A percentile compares a stretch with the other conserved stretches of the same genome.
phyloP scores from a whole-genome alignment of 2,113 vertebrate genomes.

The Neodontobutis hainanensis region DNA sequence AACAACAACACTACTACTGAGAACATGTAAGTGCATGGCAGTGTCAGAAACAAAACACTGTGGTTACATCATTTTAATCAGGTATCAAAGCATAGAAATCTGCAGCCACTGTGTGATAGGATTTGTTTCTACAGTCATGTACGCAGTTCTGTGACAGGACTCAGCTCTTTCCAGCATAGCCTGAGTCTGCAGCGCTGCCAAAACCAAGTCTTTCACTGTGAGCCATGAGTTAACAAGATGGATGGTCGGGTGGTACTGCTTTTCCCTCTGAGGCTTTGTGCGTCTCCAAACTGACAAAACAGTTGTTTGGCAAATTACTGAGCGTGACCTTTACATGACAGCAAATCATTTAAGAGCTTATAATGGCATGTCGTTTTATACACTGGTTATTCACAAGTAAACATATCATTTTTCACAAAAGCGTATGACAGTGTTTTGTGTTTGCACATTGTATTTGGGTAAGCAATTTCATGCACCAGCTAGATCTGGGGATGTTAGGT shows the following conservation, averaged over 20 bases:
- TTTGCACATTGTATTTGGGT: background rate
- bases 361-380: constrained; percentile 36
- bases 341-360: constrained; percentile 40
- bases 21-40: background rate
- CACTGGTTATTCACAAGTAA: constrained; percentile 35
- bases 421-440: background rate
- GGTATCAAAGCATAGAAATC: constrained; percentile 43
- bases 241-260: constrained; percentile 35
- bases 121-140: constrained; percentile 47
- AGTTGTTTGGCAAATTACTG: constrained; percentile 40
- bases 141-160: too few species aligned
- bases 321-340: constrained; percentile 41
- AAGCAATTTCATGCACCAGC: constrained; percentile 1
- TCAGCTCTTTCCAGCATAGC: constrained; percentile 43
- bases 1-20: background rate
- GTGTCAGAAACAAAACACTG: constrained; percentile 7
- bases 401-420: constrained; percentile 30
- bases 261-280: constrained; percentile 20
- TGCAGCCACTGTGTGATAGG: constrained; percentile 35
- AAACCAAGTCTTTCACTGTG: constrained; percentile 38
- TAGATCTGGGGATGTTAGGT: too few species aligned
- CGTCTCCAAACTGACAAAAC: constrained; percentile 37
- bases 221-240: constrained; percentile 29
- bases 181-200: constrained; percentile 41
- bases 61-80: constrained; percentile 32